A percentile compares a stretch with the other conserved stretches of the same genome.
Conservation (phyloP, 1,140 invertebrate species). For the Amphibalanus amphitrite region DNA sequence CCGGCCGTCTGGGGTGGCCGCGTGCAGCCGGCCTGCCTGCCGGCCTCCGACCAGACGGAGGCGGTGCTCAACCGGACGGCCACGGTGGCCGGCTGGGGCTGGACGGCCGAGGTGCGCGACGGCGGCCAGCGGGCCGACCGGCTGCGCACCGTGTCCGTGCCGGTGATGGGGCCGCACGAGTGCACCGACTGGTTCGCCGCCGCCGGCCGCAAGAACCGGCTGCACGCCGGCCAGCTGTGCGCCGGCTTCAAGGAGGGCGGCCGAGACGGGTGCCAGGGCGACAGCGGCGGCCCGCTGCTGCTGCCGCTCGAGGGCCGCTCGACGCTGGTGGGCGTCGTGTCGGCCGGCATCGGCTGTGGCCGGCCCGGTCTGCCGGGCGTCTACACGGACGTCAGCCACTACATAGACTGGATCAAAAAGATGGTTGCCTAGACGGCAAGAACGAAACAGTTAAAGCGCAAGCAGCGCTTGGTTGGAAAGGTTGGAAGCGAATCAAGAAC, state of each 20-base stretch:
- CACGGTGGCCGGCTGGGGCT: conserved; percentile 9
- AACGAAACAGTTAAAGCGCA: no score
- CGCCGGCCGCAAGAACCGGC: conserved; percentile 9
- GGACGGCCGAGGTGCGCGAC: background rate
- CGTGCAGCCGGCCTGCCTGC: conserved; percentile 6
- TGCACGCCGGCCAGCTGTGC: conserved; percentile 9
- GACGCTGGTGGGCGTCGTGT: background rate
- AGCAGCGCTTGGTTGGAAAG: background rate
- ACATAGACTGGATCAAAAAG: background rate
- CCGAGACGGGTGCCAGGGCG: conserved; percentile 40
- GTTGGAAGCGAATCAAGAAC: no score
- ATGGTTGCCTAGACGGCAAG: no score
- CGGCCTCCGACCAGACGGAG: background rate
- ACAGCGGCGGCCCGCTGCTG: conserved; percentile 19
- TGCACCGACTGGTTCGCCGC: background rate
- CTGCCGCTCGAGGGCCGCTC: background rate
- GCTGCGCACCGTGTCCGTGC: conserved; percentile 12
- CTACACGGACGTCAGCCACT: background rate
- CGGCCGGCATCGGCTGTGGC: background rate
- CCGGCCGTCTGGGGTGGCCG: background rate
- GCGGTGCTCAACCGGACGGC: background rate
- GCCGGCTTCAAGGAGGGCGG: conserved; percentile 15
- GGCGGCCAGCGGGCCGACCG: background rate
- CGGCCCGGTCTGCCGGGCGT: background rate
- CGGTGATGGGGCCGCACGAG: background rate